Evolutionary conservation across 2,797 vertebrate genomes (phyloP), one percentile per base, ranked within the genome.

Genomic region (Artibeus jamaicensis): DNA sequence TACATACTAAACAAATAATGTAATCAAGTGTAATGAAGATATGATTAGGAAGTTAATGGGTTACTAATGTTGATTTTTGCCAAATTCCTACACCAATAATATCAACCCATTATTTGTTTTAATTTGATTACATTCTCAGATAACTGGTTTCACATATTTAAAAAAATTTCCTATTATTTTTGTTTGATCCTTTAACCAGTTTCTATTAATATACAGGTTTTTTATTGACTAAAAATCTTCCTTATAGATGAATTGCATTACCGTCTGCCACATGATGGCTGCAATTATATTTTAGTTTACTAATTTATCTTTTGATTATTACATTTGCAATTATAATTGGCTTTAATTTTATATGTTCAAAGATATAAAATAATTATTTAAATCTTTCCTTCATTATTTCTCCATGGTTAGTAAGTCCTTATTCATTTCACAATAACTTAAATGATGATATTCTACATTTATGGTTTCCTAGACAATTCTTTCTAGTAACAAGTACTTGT

Each of bases 361-460:
- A 62, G 78, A 82, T 39, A 42, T 92, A 53, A 62, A 37, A 79
- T 34, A 86, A 92, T 32, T 59, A 50, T 42, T 78, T 84, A 10
- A 50, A 18, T 67, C 11, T 57, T 81, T 86, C 5, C 26, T 53
- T 4, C 12, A 37, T 59, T 68, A 76, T 77, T 77, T 55, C n/a
- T 18, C 46, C 6, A 34, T 62, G 48, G 29, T 73, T 83, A 82
- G 6, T 68, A 93, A 86, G 46, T 67, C 39, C 34, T 93, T 83
- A 81, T 74, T 57, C 50, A 81, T 70, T 94, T 85, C 34, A 57
- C 39, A 84, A 71, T 94, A 90, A 65, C 12, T 87, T 70, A 86
- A 91, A 34, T 46, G 18, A 73, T 81, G 48, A 59, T n/a, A 53
- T 73, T 55, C 24, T 42, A 73, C 11, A 39, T 46, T 42, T 83